Base-by-base conservation (phyloP, 2,888 invertebrate genomes). In the Cheilosia vernalis region DNA sequence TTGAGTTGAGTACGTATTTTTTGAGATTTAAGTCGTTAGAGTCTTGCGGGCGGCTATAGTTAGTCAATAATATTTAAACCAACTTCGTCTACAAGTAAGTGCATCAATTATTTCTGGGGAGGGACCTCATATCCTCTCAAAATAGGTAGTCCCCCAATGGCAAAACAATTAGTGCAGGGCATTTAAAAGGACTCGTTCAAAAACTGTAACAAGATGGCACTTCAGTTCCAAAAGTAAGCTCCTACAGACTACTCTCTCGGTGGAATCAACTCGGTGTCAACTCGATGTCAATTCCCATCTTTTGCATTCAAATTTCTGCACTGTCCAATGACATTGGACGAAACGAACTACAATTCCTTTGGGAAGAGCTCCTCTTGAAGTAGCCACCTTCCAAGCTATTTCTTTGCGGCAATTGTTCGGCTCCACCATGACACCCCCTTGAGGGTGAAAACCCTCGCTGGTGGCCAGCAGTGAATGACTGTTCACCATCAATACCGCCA, bases 291-390 rank as follows among this genome's bases (percentile, higher is more conserved):
- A 24, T 3, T n/a, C 4, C 2, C 2, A 17, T 55, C 15, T 15
- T 51, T 17, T 21, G 7, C 10, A 13, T 40, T 81, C 19, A 83
- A 77, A 83, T 53, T 15, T 83, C 82, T 6, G 77, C 77, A 7
- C 61, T 77, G 27, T 77, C 66, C 19, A 77, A 55, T 66, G 70
- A 58, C 63, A 49, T 60, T 37, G 81, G 74, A 13, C 69, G 69
- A 21, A 81, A 76, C 4, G 49, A 15, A 24, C 33, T 49, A 0
- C 58, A 66, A 53, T 64, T 76, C n/a, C 53, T 81, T 27, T 79
- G 79, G 0, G 73, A 69, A 4, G 69, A 73, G 58, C 30, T 73
- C 33, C 80, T 81, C 21, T 76, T 63, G 55, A 81, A 83, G 64
- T 67, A 55, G 13, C 63, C 47, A n/a, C 55, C 40, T 17, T 79